Percentiles rank a stretch among this genome's conserved stretches.
Conservation (phyloP, 2,797 vertebrate species). For the Acrossocheilus wenchowensis region DNA sequence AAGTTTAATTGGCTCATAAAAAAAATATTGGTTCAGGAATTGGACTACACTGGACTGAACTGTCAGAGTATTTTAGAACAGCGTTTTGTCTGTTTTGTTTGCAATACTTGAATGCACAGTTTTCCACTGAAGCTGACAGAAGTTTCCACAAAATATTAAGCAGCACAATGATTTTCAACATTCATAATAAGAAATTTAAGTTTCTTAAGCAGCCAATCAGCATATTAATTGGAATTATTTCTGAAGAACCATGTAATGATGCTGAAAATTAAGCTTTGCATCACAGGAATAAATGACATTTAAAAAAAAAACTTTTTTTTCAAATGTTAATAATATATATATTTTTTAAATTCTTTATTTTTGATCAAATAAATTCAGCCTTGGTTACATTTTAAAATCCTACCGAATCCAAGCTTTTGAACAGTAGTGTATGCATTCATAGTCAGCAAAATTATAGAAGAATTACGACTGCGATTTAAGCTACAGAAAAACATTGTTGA, state of each 20-base stretch:
- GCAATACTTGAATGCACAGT: not conserved
- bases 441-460: not conserved
- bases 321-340: no score
- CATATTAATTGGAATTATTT: not conserved
- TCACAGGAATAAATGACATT: not conserved
- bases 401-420: not conserved
- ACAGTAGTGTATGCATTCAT: not conserved
- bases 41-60: not conserved
- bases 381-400: not conserved
- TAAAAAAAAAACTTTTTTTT: no score
- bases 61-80: not conserved
- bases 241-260: not conserved
- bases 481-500: constrained; percentile 3
- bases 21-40: not conserved
- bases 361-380: not conserved
- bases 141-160: not conserved
- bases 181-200: not conserved
- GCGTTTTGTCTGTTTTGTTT: not conserved
- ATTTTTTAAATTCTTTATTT: not conserved
- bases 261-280: not conserved
- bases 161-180: not conserved
- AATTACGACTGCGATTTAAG: constrained; percentile 20
- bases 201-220: not conserved
- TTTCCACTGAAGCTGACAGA: not conserved
- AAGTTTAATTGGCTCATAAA: not conserved